Evolutionary conservation across 2,113 vertebrate genomes (phyloP), one percentile per base, ranked within the genome.

Genomic region (Sander vitreus): DNA sequence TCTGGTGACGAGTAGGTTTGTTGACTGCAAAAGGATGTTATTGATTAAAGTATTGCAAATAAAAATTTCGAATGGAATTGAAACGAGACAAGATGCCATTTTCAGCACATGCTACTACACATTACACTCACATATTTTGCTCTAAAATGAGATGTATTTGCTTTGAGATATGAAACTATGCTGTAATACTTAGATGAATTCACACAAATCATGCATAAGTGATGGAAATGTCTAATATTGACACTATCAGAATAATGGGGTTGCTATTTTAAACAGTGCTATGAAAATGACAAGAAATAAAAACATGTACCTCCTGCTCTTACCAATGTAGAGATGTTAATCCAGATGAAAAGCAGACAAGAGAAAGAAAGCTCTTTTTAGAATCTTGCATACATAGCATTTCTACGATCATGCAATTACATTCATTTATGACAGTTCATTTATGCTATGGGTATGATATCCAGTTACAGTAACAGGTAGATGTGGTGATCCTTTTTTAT

Each of bases 241-340:
- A 59, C 14, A 70, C 18, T 47, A 21, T 51, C 11, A n/a, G 10
- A 18, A 77, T 25, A 19, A 67, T 39, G 21, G 25, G 14, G 19
- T 67, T 45, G 6, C n/a, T 65, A 65, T 39, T 72, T 57, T 48
- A 72, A 78, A 54, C 21, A 27, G 57, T 54, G 27, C 53, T 21
- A 73, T 83, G 18, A 55, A 82, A 76, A 84, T 72, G 36, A 75
- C 43, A 85, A 78, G 23, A 65, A 89, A 90, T 81, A 30, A 81
- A 78, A 96, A 96, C 47, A 76, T 80, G 95, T 98, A 99, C 98
- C 98, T 99, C 98, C 98, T 99, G 97, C 94, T 97, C 97, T 97
- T 98, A 96, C 96, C 97, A 95, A 96, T 93, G 95, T 72, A 93
- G 95, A 95, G 96, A 96, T 94, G 96, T 96, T 94, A 96, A 96